phyloP scores from a whole-genome alignment of 2,113 vertebrate genomes.

The Chlorodrepanis virens region DNA sequence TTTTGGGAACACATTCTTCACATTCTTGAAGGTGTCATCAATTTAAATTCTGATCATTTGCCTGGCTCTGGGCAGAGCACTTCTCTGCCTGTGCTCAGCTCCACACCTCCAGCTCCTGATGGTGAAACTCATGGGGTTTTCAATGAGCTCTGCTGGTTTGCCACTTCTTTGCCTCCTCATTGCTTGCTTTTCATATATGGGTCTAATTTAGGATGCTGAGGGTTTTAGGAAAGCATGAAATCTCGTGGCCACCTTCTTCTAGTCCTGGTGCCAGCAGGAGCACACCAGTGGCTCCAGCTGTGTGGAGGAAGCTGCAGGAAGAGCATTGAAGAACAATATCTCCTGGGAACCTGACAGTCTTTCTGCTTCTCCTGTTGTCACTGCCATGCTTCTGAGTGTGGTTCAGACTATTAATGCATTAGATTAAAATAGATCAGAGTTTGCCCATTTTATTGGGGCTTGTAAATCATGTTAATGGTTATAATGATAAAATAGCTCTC shows the following conservation, averaged over 20 bases:
- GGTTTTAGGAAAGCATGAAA: not conserved
- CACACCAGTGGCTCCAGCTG: fast-evolving
- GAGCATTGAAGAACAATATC: not conserved
- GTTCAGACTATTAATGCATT: not conserved
- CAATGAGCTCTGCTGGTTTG: not conserved
- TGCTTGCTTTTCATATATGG: not conserved
- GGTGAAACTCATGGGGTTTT: not conserved
- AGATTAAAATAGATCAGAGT: not conserved
- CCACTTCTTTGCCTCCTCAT: not conserved
- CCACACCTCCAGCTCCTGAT: not conserved
- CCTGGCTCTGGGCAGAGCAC: not conserved
- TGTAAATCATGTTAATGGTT: not conserved
- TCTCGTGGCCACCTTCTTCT: not conserved
- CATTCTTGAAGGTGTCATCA: not conserved
- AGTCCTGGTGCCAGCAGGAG: not conserved
- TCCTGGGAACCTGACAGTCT: not conserved
- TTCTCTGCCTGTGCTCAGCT: not conserved
- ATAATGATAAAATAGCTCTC: not conserved
- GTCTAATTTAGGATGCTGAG: not conserved
- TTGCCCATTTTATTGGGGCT: not conserved
- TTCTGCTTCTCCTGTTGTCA: not conserved
- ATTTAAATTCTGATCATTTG: not conserved
- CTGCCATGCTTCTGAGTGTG: not conserved
- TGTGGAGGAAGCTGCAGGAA: not conserved
- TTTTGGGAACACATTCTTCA: not conserved